phyloP scores from a whole-genome alignment of 2,797 vertebrate genomes.

The Serranus cabrilla region DNA sequence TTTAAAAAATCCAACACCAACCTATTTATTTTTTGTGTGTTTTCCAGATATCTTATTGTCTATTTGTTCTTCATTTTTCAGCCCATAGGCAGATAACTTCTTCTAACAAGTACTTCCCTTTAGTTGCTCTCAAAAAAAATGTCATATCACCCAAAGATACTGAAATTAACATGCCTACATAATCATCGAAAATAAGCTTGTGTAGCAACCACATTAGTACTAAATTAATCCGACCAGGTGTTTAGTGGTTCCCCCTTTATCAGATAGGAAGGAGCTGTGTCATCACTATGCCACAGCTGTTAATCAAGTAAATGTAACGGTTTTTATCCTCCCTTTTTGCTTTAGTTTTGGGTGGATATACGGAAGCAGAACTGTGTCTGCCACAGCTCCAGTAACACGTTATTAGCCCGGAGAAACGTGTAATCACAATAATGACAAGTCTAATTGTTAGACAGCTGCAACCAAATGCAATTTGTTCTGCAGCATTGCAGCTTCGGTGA shows the following conservation, averaged over 20 bases:
- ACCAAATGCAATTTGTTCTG: slow-evolving; percentile 41
- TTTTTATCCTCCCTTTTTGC: slow-evolving; percentile 6
- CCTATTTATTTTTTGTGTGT: neutral
- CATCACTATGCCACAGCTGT: neutral
- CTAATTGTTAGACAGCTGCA: slow-evolving; percentile 52
- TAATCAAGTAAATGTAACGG: neutral
- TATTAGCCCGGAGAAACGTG: slow-evolving; percentile 57
- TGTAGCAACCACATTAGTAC: neutral
- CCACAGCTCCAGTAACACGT: slow-evolving; percentile 48
- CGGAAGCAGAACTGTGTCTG: slow-evolving; percentile 17
- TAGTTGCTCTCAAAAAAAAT: neutral
- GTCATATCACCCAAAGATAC: neutral
- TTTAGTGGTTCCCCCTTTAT: neutral
- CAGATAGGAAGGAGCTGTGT: neutral
- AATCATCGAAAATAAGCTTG: neutral
- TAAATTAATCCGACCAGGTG: neutral
- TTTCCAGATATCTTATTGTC: neutral
- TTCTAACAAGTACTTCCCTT: neutral
- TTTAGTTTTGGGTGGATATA: slow-evolving; percentile 11
- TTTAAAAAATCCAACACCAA: no score
- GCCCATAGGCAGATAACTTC: neutral
- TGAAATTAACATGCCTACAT: neutral
- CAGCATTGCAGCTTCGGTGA: slow-evolving; percentile 8
- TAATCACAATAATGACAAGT: slow-evolving; percentile 61
- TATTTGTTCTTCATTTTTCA: neutral